Conservation (phyloP, 2,797 vertebrate genomes). For the Cetoscarus ocellatus region DNA sequence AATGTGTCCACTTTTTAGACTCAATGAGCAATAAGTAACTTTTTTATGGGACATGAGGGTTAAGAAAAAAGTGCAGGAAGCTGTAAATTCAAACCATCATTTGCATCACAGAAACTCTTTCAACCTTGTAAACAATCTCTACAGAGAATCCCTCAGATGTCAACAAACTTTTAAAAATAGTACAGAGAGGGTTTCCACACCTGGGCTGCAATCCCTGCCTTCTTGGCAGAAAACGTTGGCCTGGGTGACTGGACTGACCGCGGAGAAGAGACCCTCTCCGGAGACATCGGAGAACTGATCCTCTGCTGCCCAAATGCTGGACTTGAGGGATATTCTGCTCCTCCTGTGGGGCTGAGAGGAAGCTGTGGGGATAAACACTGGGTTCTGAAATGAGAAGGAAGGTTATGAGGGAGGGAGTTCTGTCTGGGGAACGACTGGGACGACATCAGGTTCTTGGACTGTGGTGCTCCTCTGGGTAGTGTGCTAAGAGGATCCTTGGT, state of each 20-base stretch:
- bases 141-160: slow-evolving; percentile 13
- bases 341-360: slow-evolving; percentile 60
- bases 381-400: slow-evolving; percentile 79
- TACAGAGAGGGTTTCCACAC: slow-evolving; percentile 97
- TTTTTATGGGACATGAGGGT: too few species aligned
- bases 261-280: slow-evolving; percentile 86
- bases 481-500: slow-evolving; percentile 86
- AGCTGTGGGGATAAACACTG: slow-evolving; percentile 80
- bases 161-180: slow-evolving; percentile 73
- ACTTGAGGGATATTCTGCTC: slow-evolving; percentile 54
- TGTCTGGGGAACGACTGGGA: slow-evolving; percentile 80
- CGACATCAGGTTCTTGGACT: slow-evolving; percentile 82
- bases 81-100: slow-evolving; percentile 1
- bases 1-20: too few species aligned
- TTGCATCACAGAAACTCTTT: slow-evolving; percentile 18
- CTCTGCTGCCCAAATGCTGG: slow-evolving; percentile 69
- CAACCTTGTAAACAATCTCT: slow-evolving; percentile 8
- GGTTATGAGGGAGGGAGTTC: slow-evolving; percentile 82
- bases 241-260: slow-evolving; percentile 89
- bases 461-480: slow-evolving; percentile 86
- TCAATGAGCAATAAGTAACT: too few species aligned
- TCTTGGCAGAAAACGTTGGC: slow-evolving; percentile 95
- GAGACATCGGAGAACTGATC: slow-evolving; percentile 82
- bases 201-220: slow-evolving; percentile 93
- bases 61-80: slow-evolving; percentile 22